Conservation (phyloP, 2,113 vertebrate species). For the Corvus hawaiiensis region DNA sequence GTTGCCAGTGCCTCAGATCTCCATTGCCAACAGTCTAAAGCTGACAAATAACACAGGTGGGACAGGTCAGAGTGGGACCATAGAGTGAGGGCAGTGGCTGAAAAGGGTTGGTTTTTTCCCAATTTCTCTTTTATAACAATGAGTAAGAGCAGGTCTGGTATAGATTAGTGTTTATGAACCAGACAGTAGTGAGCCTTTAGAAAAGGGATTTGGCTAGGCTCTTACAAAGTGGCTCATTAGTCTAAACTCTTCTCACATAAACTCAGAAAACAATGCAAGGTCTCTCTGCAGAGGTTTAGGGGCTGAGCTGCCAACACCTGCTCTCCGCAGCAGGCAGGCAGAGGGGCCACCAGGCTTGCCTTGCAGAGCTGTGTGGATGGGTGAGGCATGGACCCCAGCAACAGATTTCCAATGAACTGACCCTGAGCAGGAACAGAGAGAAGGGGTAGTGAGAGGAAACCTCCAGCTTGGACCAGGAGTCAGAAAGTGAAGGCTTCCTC, state of each 20-base stretch:
- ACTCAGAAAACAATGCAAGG: not conserved
- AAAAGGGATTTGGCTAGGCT: not conserved
- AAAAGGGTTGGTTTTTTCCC: accelerated
- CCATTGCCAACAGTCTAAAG: not conserved
- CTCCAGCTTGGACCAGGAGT: not conserved
- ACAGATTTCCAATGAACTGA: not conserved
- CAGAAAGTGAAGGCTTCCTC: not conserved
- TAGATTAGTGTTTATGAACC: constrained; percentile 23
- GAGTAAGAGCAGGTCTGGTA: not conserved
- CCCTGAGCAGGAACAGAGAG: not conserved
- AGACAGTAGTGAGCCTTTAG: not conserved
- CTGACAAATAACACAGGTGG: not conserved
- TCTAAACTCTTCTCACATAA: not conserved
- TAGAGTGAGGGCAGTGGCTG: not conserved
- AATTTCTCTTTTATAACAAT: not conserved
- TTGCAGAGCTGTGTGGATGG: not conserved
- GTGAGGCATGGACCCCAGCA: not conserved
- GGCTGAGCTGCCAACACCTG: not conserved
- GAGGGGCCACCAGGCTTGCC: not conserved
- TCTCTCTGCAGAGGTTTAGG: not conserved
- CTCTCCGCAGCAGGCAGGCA: not conserved
- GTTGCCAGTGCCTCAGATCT: not conserved
- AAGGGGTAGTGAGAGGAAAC: not conserved
- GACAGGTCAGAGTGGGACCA: not conserved
- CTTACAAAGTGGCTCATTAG: not conserved